Evolutionary conservation across 1,140 invertebrate genomes (phyloP).

Genomic region (Aethina tumida): DNA sequence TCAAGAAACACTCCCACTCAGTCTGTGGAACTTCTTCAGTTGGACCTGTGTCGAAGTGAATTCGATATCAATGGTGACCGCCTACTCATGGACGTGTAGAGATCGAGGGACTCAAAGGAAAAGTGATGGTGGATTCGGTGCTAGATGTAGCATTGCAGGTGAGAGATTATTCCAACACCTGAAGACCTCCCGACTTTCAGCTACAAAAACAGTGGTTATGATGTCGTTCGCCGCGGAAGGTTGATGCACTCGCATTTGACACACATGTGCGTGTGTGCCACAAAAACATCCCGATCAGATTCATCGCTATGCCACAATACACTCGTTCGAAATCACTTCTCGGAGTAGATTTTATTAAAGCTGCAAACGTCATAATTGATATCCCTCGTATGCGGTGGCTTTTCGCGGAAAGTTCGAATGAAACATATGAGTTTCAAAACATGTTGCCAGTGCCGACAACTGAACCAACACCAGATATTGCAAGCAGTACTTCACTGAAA

Average conservation of each 20-base stretch:
- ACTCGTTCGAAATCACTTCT: not conserved
- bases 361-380: not conserved
- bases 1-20: too few species aligned
- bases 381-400: not conserved
- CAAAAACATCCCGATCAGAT: not conserved
- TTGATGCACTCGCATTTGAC: not conserved
- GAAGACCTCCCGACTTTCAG: conserved; percentile 3
- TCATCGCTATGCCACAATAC: conserved; percentile 1
- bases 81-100: conserved; percentile 2
- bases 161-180: not conserved
- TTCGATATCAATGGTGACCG: too few species aligned
- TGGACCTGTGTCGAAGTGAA: too few species aligned
- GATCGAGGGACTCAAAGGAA: not conserved
- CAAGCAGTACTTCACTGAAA: not conserved
- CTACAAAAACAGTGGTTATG: not conserved
- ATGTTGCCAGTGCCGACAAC: not conserved
- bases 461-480: not conserved
- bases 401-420: not conserved
- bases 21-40: too few species aligned
- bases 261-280: not conserved
- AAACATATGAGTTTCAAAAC: not conserved
- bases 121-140: conserved; percentile 3
- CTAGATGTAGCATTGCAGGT: conserved; percentile 1
- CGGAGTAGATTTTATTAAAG: conserved; percentile 2
- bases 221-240: not conserved